Base-by-base conservation (phyloP, 53 echinoderm and acorn worm genomes). In the Paelopatides confundens region DNA sequence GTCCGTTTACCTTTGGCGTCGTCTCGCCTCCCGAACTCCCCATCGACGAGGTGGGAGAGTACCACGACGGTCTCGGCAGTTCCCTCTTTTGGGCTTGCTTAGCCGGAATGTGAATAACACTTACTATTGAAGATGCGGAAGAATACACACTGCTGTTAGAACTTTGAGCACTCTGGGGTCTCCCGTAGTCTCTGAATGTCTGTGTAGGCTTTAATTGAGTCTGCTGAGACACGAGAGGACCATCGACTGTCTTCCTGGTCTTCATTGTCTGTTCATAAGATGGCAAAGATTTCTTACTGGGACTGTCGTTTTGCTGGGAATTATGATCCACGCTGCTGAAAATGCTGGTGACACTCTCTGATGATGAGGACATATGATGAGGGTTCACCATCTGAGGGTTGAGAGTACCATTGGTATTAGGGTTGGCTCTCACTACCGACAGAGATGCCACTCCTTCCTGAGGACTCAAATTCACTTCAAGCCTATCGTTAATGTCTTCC, bases 141-240 rank as follows among this genome's bases (percentile, higher is more conserved):
- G 95, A 94, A 78, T 94, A 99, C 62, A 96, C 77, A 65, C 99
- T 96, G 49, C 99, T 93, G 63, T 90, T 87, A 1, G 99, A 87
- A 63, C 95, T 99, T 49, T 91, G 93, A 2, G 92, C 85, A 31
- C 98, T 95, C 3, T 77, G 90, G 9, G 97, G 97, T 31, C 97
- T 82, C 63, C 39, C 71, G 17, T 9, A 7, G 69, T 77, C 12
- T 58, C 21, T 58, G 23, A 62, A 27, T 43, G 40, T 62, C 33
- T 34, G 47, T 54, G 71, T 15, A 35, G 85, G 31, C 35, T 29
- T 15, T 24, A 31, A 3, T 10, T 0, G 23, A 11, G 43, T 27
- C 54, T 53, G 52, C 9, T 37, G 31, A 47, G 85, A 58, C 39
- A 32, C 46, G 47, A 85, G 15, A 2, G 52, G 66, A 65, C 77